Base-by-base conservation (phyloP, 2,888 invertebrate genomes). In the Parnassius glacialis region DNA sequence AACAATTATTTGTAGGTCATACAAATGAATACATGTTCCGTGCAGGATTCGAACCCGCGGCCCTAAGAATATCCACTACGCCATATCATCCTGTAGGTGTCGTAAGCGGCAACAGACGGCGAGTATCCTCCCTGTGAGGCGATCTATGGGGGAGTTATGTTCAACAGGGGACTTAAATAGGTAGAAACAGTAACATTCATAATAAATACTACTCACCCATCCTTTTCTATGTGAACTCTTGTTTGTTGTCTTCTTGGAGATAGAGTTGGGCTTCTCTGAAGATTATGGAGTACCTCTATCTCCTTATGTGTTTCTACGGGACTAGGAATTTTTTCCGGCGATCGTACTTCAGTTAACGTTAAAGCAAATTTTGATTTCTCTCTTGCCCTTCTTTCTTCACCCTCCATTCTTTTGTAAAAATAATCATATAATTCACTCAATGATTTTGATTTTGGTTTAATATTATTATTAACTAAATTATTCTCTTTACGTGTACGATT, bases 231-330 rank as follows among this genome's bases (percentile, higher is more conserved):
- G 69, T 88, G 74, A 60, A 91, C 71, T 34, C 80, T 74, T 7
- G 87, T 85, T 62, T 84, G 81, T n/a, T 91, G 84, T 50, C 88
- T 78, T n/a, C 91, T 84, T 0, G 93, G 93, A 1, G 93, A 93
- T 7, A 87, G 78, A 0, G 75, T 83, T 0, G 94, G 94, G 80
- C 94, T 95, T 58, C 95, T 83, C 67, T 94, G 94, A 55, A 95
- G 81, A 73, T 95, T 95, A 72, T 95, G 94, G 44, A 95, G 81
- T 10, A 95, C 93, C 75, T 95, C 94, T 42, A 95, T 93, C 78
- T 94, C 93, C 67, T 93, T 93, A 69, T 95, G 95, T 16, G 82
- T 80, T 56, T 92, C 92, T 16, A 91, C 91, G 5, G 93, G 93
- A 75, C 93, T 90, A 0, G 85, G 84, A 2, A 84, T 76, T 66